These are phyloP conservation scores for Ips nitidus DNA, from an alignment of 1,140 invertebrate genomes.

Conservation along the genomic window DNA sequence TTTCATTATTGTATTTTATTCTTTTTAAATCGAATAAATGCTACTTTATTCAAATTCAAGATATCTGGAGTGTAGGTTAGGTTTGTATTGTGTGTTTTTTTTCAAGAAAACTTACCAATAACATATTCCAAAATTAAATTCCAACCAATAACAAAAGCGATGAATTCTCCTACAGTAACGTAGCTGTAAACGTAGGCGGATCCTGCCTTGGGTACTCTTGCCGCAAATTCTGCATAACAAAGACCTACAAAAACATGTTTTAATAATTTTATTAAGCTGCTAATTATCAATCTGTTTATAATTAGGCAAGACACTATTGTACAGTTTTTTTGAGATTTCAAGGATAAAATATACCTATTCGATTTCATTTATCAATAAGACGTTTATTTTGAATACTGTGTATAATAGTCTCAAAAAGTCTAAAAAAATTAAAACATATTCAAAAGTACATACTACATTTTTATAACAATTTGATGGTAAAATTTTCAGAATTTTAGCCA, in stretches of 20 bases:
- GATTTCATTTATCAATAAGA: too few relatives aligned
- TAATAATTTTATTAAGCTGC: neutral
- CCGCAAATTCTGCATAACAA: constrained; percentile 86
- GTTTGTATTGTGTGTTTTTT: neutral
- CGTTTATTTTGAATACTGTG: too few relatives aligned
- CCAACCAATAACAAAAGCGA: constrained; percentile 82
- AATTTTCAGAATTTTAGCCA: too few relatives aligned
- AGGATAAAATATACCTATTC: too few relatives aligned
- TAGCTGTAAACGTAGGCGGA: constrained; percentile 90
- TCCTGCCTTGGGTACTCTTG: constrained; percentile 80
- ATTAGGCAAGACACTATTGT: neutral
- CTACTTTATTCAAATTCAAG: neutral
- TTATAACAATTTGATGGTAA: too few relatives aligned
- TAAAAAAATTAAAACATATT: too few relatives aligned
- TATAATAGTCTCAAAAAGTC: too few relatives aligned
- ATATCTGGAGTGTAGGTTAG: neutral
- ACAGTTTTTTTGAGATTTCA: neutral
- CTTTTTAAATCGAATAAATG: neutral
- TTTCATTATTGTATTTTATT: neutral
- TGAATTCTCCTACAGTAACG: constrained; percentile 78
- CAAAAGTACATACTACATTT: too few relatives aligned
- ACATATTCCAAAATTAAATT: constrained; percentile 89
- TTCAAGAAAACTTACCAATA: constrained; percentile 64
- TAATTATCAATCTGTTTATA: too few relatives aligned
- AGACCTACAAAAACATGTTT: constrained; percentile 59